phyloP scores from a whole-genome alignment of 2,113 vertebrate species.

The Scortum barcoo region DNA sequence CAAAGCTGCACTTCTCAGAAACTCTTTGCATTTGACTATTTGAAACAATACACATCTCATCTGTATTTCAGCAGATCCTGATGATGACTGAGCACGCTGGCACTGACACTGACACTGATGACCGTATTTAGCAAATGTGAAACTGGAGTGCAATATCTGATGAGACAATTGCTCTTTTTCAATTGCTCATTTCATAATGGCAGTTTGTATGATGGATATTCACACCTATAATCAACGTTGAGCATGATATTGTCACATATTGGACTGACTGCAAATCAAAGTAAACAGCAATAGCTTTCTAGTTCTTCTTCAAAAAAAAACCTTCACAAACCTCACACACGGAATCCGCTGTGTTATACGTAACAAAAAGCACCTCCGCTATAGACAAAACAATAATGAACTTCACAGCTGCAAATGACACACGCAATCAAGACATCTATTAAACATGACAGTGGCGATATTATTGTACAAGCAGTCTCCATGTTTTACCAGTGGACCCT shows the following conservation, averaged over 20 bases:
- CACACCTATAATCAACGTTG: background rate
- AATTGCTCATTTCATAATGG: background rate
- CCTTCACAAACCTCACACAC: background rate
- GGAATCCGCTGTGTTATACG: background rate
- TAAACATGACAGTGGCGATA: slow-evolving; percentile 74
- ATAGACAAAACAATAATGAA: slow-evolving; percentile 64
- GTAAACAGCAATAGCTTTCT: slow-evolving; percentile 1
- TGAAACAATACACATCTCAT: background rate
- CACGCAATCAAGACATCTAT: slow-evolving; percentile 63
- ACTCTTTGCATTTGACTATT: background rate
- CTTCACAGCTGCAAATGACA: slow-evolving; percentile 67
- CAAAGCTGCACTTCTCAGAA: slow-evolving; percentile 2
- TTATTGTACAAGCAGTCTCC: slow-evolving; percentile 75
- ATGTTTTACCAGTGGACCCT: slow-evolving; percentile 77
- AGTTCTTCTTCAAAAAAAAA: background rate
- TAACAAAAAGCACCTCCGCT: background rate
- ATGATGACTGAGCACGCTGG: slow-evolving; percentile 4
- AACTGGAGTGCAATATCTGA: background rate
- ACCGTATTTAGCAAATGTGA: background rate
- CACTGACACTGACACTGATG: background rate
- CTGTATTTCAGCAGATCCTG: background rate
- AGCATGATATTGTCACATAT: background rate
- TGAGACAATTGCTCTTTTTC: background rate
- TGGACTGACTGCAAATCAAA: background rate
- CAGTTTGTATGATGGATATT: slow-evolving; percentile 1